A percentile compares a stretch with the other conserved stretches of the same genome.
phyloP scores from a whole-genome alignment of 2,888 invertebrate species.

The Napeogenes sylphis region DNA sequence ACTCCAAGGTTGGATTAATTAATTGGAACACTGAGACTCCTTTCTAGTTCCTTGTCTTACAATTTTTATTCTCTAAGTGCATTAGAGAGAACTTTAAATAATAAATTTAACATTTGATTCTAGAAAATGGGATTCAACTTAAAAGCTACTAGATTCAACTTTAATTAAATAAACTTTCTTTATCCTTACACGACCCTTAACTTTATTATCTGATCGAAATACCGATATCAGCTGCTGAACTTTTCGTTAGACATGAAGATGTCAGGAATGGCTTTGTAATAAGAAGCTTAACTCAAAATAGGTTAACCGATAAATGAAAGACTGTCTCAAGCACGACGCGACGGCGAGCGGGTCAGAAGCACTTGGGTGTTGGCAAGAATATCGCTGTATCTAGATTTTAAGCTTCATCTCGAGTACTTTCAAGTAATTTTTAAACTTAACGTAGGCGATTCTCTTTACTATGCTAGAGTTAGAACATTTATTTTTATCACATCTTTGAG shows the following conservation, averaged over 20 bases:
- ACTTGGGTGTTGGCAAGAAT: slow-evolving; percentile 69
- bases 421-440: slow-evolving; percentile 69
- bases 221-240: no score
- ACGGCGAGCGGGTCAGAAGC: slow-evolving; percentile 36
- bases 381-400: slow-evolving; percentile 69
- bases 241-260: not conserved
- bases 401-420: slow-evolving; percentile 61
- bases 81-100: slow-evolving; percentile 32
- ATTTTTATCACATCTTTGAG: not conserved
- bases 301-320: slow-evolving; percentile 34
- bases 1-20: slow-evolving; percentile 47
- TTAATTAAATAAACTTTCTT: no score
- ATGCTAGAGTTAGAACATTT: not conserved
- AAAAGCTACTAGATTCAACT: no score
- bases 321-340: slow-evolving; percentile 12
- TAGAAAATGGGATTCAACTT: not conserved
- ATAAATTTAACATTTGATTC: slow-evolving; percentile 8
- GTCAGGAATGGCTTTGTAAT: not conserved
- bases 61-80: slow-evolving; percentile 43
- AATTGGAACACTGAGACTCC: slow-evolving; percentile 48
- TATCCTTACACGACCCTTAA: no score
- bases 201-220: no score
- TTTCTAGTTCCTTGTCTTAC: slow-evolving; percentile 39
- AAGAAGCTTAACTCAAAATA: slow-evolving; percentile 19
- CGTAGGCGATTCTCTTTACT: slow-evolving; percentile 34